Conservation (phyloP, 2,888 invertebrate species). For the Congeria kusceri region DNA sequence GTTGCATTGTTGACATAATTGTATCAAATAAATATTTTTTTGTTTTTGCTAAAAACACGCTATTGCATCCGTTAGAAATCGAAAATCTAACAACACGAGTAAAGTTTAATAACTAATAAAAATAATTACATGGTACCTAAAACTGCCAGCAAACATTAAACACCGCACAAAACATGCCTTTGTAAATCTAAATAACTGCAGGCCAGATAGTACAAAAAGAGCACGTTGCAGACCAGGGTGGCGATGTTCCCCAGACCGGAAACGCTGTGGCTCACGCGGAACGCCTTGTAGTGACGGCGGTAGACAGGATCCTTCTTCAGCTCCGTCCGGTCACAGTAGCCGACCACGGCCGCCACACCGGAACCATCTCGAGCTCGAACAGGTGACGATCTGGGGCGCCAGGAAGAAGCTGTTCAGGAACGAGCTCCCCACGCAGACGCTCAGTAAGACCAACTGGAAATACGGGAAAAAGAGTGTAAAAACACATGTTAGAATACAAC, state of each 20-base stretch:
- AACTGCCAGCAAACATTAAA: no score
- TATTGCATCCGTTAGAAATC: no score
- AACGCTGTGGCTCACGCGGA: conserved; percentile 67
- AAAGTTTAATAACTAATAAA: no score
- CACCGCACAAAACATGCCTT: no score
- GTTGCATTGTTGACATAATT: no score
- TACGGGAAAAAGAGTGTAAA: background rate
- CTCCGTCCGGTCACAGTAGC: conserved; percentile 68
- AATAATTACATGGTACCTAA: no score
- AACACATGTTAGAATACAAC: no score
- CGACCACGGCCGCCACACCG: conserved; percentile 67
- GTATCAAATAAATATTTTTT: no score
- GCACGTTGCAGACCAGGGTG: conserved; percentile 64
- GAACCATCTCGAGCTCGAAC: conserved; percentile 67
- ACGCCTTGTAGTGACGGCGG: conserved; percentile 54
- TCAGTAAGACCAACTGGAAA: conserved; percentile 64
- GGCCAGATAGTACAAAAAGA: conserved; percentile 68
- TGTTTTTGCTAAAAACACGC: no score
- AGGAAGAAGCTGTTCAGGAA: conserved; percentile 67
- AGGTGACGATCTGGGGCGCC: conserved; percentile 66
- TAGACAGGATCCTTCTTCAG: conserved; percentile 69
- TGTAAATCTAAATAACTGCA: conserved; percentile 9
- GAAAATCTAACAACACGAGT: no score
- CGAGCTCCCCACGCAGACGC: conserved; percentile 61
- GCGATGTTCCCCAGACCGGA: conserved; percentile 66